A percentile compares a stretch with the other conserved stretches of the same genome.
phyloP scores from a whole-genome alignment of 2,113 vertebrate genomes.

The Trachemys scripta region DNA sequence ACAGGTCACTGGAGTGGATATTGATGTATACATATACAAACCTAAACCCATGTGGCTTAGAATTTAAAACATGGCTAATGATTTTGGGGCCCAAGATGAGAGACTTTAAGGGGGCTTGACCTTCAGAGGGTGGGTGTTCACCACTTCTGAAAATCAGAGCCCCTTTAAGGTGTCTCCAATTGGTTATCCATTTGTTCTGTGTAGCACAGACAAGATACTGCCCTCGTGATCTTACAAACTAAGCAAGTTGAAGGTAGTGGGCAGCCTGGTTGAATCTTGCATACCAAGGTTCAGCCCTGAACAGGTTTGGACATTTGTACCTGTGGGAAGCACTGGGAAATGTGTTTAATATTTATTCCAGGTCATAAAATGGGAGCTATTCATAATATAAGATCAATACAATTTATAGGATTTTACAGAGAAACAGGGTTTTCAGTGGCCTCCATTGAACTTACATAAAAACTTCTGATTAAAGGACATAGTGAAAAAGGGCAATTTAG shows the following conservation, averaged over 20 bases:
- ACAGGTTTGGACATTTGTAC: neutral
- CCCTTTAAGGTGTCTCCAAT: neutral
- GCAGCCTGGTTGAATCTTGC: neutral
- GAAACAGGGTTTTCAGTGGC: neutral
- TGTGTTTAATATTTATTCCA: neutral
- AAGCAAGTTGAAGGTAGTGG: neutral
- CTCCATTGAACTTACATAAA: neutral
- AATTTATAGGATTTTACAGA: neutral
- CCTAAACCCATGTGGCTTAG: fast-evolving
- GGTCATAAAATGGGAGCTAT: neutral
- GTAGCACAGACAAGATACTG: neutral
- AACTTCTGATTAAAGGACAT: neutral
- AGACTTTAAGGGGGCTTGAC: neutral
- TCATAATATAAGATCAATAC: neutral
- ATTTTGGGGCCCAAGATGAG: neutral
- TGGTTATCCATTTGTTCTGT: neutral
- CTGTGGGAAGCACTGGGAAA: neutral
- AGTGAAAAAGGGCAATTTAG: neutral
- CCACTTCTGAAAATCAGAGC: neutral
- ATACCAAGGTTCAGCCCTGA: neutral
- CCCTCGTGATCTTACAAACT: neutral
- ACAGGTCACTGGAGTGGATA: neutral
- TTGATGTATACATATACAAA: neutral
- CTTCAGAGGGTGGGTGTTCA: neutral
- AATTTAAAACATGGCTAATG: neutral